Evolutionary conservation across 2,888 invertebrate genomes (phyloP).

Genomic region (Polydrusus cervinus): DNA sequence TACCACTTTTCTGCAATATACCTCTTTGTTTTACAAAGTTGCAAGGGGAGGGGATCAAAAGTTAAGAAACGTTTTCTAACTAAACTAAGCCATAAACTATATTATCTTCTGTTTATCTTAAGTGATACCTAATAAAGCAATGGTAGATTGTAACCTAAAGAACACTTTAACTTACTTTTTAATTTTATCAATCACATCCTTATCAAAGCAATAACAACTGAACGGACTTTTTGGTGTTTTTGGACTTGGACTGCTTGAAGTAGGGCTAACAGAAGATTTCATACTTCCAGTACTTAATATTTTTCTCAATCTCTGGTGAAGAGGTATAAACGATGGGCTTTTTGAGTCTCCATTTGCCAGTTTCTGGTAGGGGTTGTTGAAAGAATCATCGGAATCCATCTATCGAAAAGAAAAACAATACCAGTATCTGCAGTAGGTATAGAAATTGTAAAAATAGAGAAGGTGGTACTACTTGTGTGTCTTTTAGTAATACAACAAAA

Average conservation of each 20-base stretch:
- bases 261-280: constrained; percentile 39
- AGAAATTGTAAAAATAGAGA: background rate
- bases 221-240: constrained; percentile 7
- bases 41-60: too few relatives aligned
- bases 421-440: too few relatives aligned
- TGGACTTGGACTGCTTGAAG: constrained; percentile 49
- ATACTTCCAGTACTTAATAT: constrained; percentile 62
- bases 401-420: background rate
- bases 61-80: too few relatives aligned
- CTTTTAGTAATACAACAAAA: background rate
- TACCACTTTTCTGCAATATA: too few relatives aligned
- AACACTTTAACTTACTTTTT: constrained; percentile 41
- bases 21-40: too few relatives aligned
- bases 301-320: constrained; percentile 60
- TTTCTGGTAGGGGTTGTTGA: constrained; percentile 7
- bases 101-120: too few relatives aligned
- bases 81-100: too few relatives aligned
- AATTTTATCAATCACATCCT: constrained; percentile 52
- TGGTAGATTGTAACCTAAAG: too few relatives aligned
- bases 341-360: constrained; percentile 38
- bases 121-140: too few relatives aligned
- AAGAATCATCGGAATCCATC: constrained; percentile 19
- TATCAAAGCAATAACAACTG: constrained; percentile 52
- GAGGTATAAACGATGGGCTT: constrained; percentile 56
- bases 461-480: background rate